A percentile compares a stretch with the other conserved stretches of the same genome.
These are phyloP conservation scores for Axea sp. DNA, from an alignment of 2,888 invertebrate genomes.

Conservation along the genomic window DNA sequence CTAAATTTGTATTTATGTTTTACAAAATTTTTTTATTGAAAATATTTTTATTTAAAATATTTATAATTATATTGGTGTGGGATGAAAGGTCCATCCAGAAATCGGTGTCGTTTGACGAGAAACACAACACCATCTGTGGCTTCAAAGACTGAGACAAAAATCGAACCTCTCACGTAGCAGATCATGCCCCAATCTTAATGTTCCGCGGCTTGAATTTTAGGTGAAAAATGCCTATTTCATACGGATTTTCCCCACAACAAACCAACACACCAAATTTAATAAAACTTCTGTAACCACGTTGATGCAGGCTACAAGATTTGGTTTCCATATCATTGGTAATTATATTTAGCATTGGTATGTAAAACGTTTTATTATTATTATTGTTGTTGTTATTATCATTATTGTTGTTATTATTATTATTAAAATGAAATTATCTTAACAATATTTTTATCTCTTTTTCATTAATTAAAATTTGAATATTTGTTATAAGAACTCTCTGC, in stretches of 20 bases:
- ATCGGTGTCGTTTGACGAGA: not conserved
- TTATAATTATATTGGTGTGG: conserved; percentile 1
- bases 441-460: too few relatives aligned
- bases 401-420: too few relatives aligned
- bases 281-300: not conserved
- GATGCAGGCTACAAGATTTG: not conserved
- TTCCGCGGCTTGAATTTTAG: not conserved
- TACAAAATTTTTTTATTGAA: too few relatives aligned
- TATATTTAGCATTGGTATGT: too few relatives aligned
- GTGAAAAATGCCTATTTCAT: conserved; percentile 7
- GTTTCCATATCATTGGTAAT: not conserved
- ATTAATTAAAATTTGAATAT: too few relatives aligned
- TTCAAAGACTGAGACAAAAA: conserved; percentile 3
- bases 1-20: too few relatives aligned
- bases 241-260: not conserved
- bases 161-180: not conserved
- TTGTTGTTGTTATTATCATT: too few relatives aligned
- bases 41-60: not conserved
- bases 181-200: conserved; percentile 8
- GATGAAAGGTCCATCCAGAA: not conserved
- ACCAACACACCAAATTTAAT: not conserved
- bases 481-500: not conserved
- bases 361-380: too few relatives aligned
- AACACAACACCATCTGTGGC: not conserved
- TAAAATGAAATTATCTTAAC: too few relatives aligned